Base-by-base conservation (phyloP, 2,888 invertebrate species). In the Synanthedon formicaeformis region DNA sequence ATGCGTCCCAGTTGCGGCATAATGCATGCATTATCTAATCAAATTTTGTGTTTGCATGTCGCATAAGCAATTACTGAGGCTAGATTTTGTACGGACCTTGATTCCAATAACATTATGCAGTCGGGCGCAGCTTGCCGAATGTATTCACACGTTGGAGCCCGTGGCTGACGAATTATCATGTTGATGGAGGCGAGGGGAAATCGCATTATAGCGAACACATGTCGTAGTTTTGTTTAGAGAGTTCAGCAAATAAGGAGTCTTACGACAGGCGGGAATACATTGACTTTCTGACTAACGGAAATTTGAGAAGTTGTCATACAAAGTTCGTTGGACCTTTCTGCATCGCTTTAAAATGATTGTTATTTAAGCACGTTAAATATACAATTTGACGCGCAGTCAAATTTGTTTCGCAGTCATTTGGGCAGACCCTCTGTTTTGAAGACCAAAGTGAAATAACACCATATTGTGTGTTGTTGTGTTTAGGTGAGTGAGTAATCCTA, bases 181-280 rank as follows among this genome's bases (percentile, higher is more conserved):
- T 58, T 61, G 62, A 45, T 45, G 49, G 49, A 23, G 65, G 59
- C 56, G 58, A 58, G 58, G 64, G 51, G 61, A 67, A 71, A 71
- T 69, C 65, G 65, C 63, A 66, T 66, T 62, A 64, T 66, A 60
- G 66, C 40, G 48, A 49, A 52, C 49, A 49, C 40, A 49, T 52
- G 49, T 18, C 49, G 50, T 40, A 48, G 48, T 40, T 48, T 49
- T 49, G 49, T 49, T 61, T 67, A 65, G 63, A 54, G 51, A 54
- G 56, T 71, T 73, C 66, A 64, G 64, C 63, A 69, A 69, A 69
- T 69, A 68, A 60, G 63, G 61, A 66, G 66, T 34, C 34, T 34
- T 34, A 34, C 66, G 62, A 64, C 69, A 65, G 72, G 63, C 59
- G 65, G 62, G 67, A 65, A 71, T 74, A 70, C 70, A 75, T 75